A percentile compares a stretch with the other conserved stretches of the same genome.
Evolutionary conservation across 2,113 vertebrate species (phyloP).

Genomic region (Coptodon bakossiorum): DNA sequence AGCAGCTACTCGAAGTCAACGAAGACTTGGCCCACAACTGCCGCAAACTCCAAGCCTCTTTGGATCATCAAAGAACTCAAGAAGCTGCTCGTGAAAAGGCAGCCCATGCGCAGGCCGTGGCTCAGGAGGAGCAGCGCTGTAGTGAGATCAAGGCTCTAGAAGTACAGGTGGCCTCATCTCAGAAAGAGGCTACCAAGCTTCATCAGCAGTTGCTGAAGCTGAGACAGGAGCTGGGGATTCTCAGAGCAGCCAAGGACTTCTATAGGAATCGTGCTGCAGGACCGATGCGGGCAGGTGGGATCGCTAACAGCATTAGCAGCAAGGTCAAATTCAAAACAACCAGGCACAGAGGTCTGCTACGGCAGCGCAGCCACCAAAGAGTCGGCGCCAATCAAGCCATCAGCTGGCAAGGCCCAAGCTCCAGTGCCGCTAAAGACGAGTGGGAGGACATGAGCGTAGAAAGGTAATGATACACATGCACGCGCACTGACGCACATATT

Average conservation of each 20-base stretch:
- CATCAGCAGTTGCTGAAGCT: conserved; percentile 69
- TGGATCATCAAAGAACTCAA: conserved; percentile 66
- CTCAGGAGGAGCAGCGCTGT: conserved; percentile 65
- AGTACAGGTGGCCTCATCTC: conserved; percentile 65
- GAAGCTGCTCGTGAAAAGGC: conserved; percentile 60
- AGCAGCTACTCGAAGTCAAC: conserved; percentile 71
- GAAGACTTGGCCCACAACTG: conserved; percentile 71
- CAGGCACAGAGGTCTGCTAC: conserved; percentile 68
- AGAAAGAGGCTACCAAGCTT: conserved; percentile 67
- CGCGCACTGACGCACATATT: conserved; percentile 18
- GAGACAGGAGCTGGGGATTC: conserved; percentile 72
- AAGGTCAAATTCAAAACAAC: conserved; percentile 82
- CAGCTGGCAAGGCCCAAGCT: conserved; percentile 78
- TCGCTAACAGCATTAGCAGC: conserved; percentile 62
- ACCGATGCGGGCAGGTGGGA: conserved; percentile 11
- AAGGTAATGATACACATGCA: conserved; percentile 78
- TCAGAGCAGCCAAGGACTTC: conserved; percentile 68
- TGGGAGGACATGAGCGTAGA: conserved; percentile 93
- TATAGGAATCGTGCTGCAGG: conserved; percentile 44
- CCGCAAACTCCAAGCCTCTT: conserved; percentile 68
- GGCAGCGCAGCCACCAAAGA: conserved; percentile 73
- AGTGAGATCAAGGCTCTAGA: conserved; percentile 66
- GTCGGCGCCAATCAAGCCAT: conserved; percentile 86
- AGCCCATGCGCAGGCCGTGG: conserved; percentile 51
- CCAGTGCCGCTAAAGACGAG: conserved; percentile 85